A percentile compares a stretch with the other conserved stretches of the same genome.
These are phyloP conservation scores for Podiceps cristatus DNA, from an alignment of 2,113 vertebrate species.

Conservation along the genomic window DNA sequence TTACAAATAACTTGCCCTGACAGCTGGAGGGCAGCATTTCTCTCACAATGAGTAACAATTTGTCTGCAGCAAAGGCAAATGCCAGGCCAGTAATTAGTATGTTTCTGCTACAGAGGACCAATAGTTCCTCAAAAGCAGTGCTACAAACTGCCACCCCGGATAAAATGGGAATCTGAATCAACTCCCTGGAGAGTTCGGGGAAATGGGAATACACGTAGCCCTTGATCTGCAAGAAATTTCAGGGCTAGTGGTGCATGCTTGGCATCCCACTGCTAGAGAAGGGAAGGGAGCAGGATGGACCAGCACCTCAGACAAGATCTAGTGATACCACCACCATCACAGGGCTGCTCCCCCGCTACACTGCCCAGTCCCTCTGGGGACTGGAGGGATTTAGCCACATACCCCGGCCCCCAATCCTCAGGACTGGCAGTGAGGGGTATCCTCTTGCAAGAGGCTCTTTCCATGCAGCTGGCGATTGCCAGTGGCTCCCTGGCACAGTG, in stretches of 20 bases:
- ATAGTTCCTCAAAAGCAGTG: not conserved
- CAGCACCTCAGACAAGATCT: not conserved
- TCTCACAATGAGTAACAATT: not conserved
- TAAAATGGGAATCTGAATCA: not conserved
- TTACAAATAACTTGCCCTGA: constrained; percentile 58
- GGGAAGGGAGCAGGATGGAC: not conserved
- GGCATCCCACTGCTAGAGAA: not conserved
- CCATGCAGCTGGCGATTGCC: not conserved
- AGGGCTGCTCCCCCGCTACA: accelerated
- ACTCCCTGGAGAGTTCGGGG: not conserved
- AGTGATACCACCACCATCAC: not conserved
- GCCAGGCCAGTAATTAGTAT: not conserved
- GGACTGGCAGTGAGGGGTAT: not conserved
- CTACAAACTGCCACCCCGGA: not conserved
- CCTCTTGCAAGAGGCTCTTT: not conserved
- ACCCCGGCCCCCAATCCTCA: too few species aligned
- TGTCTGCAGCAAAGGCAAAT: not conserved
- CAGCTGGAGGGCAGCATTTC: constrained; percentile 65
- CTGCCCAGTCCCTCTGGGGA: not conserved
- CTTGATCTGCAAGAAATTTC: not conserved
- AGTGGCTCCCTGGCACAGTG: not conserved
- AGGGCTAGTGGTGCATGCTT: not conserved
- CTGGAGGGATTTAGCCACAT: too few species aligned
- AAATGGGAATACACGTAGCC: not conserved
- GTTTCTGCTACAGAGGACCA: not conserved